A percentile compares a stretch with the other conserved stretches of the same genome.
Conservation (phyloP, 2,888 invertebrate genomes). For the Dichetophora obliterata region DNA sequence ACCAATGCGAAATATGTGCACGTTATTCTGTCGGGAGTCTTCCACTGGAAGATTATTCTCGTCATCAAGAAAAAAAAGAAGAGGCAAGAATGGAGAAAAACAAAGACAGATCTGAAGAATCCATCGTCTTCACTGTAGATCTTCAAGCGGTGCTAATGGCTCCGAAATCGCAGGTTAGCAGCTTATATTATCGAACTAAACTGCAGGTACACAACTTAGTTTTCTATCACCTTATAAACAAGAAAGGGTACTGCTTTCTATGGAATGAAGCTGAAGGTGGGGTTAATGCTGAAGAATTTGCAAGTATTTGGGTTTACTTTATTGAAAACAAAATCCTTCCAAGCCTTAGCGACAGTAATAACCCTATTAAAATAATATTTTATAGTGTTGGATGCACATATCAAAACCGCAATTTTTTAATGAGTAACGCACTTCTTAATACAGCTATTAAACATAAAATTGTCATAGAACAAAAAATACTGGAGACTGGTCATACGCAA, state of each 20-base stretch:
- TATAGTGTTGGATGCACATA: background rate
- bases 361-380: conserved; percentile 10
- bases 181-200: background rate
- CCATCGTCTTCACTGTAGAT: conserved; percentile 28
- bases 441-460: background rate
- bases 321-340: conserved; percentile 27
- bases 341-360: conserved; percentile 24
- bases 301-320: conserved; percentile 4
- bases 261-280: background rate
- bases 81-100: conserved; percentile 30
- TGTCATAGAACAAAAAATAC: too few relatives aligned
- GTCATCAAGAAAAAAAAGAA: conserved; percentile 39
- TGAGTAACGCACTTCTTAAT: conserved; percentile 1
- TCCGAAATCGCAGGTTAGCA: conserved; percentile 28
- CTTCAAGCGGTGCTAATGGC: conserved; percentile 42
- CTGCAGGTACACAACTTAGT: background rate
- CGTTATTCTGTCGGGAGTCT: conserved; percentile 37
- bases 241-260: conserved; percentile 1
- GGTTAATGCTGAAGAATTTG: background rate
- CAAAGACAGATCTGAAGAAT: conserved; percentile 34
- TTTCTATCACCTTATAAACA: background rate
- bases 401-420: background rate
- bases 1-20: conserved; percentile 2
- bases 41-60: conserved; percentile 38
- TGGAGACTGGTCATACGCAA: too few relatives aligned